Percentiles rank a stretch among this genome's conserved stretches.
These are phyloP conservation scores for Dissostichus mawsoni DNA, from an alignment of 2,113 vertebrate genomes.

Conservation along the genomic window DNA sequence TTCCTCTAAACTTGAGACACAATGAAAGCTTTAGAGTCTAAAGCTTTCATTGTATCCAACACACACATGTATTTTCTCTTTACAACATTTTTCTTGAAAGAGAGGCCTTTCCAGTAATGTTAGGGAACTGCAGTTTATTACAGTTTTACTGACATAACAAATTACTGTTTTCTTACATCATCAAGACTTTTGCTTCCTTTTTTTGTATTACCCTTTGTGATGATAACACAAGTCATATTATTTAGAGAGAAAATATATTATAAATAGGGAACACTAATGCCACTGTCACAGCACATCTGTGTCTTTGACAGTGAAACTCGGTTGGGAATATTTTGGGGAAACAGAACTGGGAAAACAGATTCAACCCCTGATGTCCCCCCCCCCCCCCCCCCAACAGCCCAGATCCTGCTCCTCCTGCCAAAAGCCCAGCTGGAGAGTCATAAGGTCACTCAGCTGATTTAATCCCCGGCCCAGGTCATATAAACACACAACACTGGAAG, in stretches of 20 bases:
- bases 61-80: not conserved
- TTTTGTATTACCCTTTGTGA: not conserved
- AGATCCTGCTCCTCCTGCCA: conserved; percentile 37
- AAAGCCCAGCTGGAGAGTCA: conserved; percentile 62
- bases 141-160: not conserved
- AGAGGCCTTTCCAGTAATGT: not conserved
- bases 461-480: conserved; percentile 57
- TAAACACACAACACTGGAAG: conserved; percentile 54
- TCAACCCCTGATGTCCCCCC: conserved; percentile 41
- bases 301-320: conserved; percentile 29
- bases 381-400: conserved; percentile 22
- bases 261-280: not conserved
- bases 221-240: no score
- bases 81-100: not conserved
- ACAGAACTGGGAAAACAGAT: conserved; percentile 69
- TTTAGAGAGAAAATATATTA: not conserved
- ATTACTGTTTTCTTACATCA: not conserved
- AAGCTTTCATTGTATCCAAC: no score
- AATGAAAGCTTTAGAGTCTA: no score
- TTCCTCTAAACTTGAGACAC: not conserved
- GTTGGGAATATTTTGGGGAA: conserved; percentile 53
- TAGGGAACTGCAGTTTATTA: not conserved
- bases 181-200: not conserved
- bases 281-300: conserved; percentile 15
- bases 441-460: conserved; percentile 65